Evolutionary conservation across 1,140 invertebrate species (phyloP).

Genomic region (Tetramorium alpestre): DNA sequence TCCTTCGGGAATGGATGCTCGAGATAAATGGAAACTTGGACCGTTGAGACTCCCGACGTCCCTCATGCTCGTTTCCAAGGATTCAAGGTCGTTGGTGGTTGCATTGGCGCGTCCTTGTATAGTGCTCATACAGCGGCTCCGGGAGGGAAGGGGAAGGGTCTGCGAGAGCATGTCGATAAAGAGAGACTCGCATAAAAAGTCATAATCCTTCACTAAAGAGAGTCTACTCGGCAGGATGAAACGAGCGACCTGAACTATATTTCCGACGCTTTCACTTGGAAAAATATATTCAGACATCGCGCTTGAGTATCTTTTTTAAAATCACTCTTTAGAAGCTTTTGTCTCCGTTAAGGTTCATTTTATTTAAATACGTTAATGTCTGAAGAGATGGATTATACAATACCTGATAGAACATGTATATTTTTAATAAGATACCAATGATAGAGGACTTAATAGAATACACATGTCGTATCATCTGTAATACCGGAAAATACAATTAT

Average conservation of each 20-base stretch:
- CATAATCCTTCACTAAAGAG: slow-evolving; percentile 52
- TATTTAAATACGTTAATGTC: slow-evolving; percentile 20
- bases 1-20: slow-evolving; percentile 66
- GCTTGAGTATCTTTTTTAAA: neutral
- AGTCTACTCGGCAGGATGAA: slow-evolving; percentile 12
- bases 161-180: slow-evolving; percentile 40
- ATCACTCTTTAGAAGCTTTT: neutral
- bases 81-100: neutral
- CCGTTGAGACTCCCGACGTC: slow-evolving; percentile 20
- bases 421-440: neutral
- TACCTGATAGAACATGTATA: neutral
- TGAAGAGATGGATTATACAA: neutral
- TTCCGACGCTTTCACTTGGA: slow-evolving; percentile 3
- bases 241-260: slow-evolving; percentile 13
- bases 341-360: neutral
- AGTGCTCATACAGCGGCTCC: slow-evolving; percentile 19
- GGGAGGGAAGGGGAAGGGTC: neutral
- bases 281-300: slow-evolving; percentile 11
- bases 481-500: slow-evolving; percentile 13
- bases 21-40: slow-evolving; percentile 70
- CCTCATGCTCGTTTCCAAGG: slow-evolving; percentile 1
- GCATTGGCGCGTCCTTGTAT: slow-evolving; percentile 6
- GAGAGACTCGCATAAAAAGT: slow-evolving; percentile 60
- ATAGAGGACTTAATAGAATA: neutral
- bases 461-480: neutral